A percentile compares a stretch with the other conserved stretches of the same genome.
Evolutionary conservation across 2,113 vertebrate genomes (phyloP).

Genomic region (Neomonachus schauinslandi): DNA sequence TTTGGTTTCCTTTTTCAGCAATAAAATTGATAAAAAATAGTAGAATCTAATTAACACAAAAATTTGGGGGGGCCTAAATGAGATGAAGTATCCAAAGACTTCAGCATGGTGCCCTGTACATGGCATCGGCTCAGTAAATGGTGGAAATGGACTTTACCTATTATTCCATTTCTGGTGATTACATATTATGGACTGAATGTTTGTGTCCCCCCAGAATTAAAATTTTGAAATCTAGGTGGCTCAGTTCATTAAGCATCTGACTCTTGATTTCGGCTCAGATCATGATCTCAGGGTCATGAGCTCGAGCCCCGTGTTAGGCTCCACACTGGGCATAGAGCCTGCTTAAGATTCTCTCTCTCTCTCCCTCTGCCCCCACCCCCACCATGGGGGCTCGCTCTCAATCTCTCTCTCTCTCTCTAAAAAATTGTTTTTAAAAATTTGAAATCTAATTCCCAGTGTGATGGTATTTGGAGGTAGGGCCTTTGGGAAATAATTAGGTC

Average conservation of each 20-base stretch:
- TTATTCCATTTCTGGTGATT: not conserved
- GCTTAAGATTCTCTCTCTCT: too few species aligned
- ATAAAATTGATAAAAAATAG: not conserved
- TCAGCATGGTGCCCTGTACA: not conserved
- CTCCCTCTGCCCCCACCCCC: too few species aligned
- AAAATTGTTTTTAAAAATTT: not conserved
- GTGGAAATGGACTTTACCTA: not conserved
- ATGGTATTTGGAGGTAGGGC: not conserved
- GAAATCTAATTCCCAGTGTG: not conserved
- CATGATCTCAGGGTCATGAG: too few species aligned
- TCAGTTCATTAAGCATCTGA: not conserved
- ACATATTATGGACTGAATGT: not conserved
- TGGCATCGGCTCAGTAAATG: not conserved
- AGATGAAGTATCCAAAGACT: not conserved
- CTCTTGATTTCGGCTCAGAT: not conserved
- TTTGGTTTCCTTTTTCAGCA: not conserved
- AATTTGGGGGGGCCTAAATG: not conserved
- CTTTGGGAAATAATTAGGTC: not conserved
- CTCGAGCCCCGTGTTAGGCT: too few species aligned
- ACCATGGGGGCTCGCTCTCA: not conserved
- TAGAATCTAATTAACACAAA: not conserved
- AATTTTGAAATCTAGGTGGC: not conserved
- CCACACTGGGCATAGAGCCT: too few species aligned
- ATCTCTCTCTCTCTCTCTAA: not conserved
- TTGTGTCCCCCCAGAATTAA: not conserved